Conservation (phyloP, 2,888 invertebrate genomes). For the Carcina quercana region DNA sequence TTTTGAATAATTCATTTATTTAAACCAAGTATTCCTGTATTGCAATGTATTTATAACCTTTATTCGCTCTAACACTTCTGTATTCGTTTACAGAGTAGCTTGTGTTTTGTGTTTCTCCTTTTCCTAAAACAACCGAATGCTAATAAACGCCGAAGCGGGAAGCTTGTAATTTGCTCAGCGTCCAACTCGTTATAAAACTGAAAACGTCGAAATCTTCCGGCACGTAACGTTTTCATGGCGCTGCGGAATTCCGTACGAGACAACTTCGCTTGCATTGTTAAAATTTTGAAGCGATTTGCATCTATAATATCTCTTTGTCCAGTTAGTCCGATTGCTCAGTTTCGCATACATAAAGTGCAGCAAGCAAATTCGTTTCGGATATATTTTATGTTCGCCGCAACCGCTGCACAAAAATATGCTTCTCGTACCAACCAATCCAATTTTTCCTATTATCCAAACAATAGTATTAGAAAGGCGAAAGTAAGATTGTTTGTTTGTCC, state of each 20-base stretch:
- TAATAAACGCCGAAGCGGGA: constrained; percentile 7
- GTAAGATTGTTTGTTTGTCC: too few species aligned
- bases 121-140: constrained; percentile 3
- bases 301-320: constrained; percentile 2
- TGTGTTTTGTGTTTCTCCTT: too few species aligned
- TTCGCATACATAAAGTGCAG: too few species aligned
- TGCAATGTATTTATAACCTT: too few species aligned
- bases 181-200: constrained; percentile 36
- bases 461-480: too few species aligned
- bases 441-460: too few species aligned
- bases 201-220: constrained; percentile 18
- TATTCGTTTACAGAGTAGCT: too few species aligned
- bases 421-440: not conserved
- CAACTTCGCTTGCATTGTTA: constrained; percentile 31
- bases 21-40: too few species aligned
- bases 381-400: not conserved
- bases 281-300: constrained; percentile 17
- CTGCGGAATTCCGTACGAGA: constrained; percentile 34
- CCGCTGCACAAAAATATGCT: not conserved
- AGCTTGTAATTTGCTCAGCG: constrained; percentile 25
- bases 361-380: too few species aligned
- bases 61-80: too few species aligned
- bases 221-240: constrained; percentile 42
- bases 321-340: constrained; percentile 2
- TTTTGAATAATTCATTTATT: too few species aligned